These are phyloP conservation scores for Ciconia maguari DNA, from an alignment of 2,113 vertebrate species.

Conservation along the genomic window DNA sequence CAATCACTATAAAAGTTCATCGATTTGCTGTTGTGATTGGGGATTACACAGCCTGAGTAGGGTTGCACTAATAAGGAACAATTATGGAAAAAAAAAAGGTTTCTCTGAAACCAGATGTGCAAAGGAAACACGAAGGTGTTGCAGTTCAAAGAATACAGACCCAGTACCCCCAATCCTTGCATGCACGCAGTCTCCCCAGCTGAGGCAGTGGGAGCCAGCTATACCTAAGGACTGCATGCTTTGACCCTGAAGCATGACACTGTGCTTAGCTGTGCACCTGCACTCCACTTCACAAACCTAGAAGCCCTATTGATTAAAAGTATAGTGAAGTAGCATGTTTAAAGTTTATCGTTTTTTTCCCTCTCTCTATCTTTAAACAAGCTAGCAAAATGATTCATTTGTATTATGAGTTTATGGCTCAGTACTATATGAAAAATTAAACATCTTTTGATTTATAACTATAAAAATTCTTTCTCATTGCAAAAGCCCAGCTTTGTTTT, in stretches of 20 bases:
- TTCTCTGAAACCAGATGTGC: not conserved
- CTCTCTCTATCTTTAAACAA: not conserved
- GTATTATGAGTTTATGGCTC: not conserved
- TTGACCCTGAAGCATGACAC: not conserved
- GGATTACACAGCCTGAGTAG: not conserved
- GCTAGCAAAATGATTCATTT: not conserved
- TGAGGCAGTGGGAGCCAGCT: not conserved
- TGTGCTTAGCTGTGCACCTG: not conserved
- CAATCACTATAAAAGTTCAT: not conserved
- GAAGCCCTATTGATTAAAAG: not conserved
- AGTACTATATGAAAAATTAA: not conserved
- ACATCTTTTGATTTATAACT: not conserved
- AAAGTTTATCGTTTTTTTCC: not conserved
- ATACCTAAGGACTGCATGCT: not conserved
- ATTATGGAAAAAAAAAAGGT: not conserved
- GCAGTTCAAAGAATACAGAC: not conserved
- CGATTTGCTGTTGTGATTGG: not conserved
- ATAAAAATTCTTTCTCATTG: not conserved
- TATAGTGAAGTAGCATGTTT: not conserved
- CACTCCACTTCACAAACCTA: not conserved
- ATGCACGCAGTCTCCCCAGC: not conserved
- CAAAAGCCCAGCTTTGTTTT: slow-evolving; percentile 3
- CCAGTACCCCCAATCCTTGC: not conserved
- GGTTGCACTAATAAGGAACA: not conserved
- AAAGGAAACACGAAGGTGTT: not conserved